Base-by-base conservation (phyloP, 2,113 vertebrate species). In the Pagrus major region DNA sequence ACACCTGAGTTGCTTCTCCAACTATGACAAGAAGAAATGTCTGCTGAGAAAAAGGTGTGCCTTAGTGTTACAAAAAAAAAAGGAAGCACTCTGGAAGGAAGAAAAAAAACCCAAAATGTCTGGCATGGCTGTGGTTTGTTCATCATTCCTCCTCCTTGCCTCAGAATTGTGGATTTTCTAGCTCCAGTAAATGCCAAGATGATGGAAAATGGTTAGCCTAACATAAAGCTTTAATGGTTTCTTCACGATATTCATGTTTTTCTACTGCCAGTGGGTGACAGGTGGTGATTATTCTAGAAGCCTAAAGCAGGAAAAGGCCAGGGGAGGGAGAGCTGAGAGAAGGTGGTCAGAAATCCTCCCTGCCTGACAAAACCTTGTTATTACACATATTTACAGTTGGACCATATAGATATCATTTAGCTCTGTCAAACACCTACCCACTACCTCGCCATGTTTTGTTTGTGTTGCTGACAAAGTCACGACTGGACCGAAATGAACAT, bases 401-500 rank as follows among this genome's bases (percentile, higher is more conserved):
- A 71, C 8, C 5, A 33, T 12, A 5, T 4, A 8, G 9, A 59
- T 25, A 16, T 42, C 21, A 74, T 21, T 21, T 2, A 23, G 14
- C 29, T 14, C 11, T 31, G 39, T 16, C 11, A 42, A 20, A 71
- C 23, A 7, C 15, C 15, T 9, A 15, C 7, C 51, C 4, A 18
- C 12, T 37, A 18, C n/a, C 12, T 3, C 4, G n/a, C 2, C 54
- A 7, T 33, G 12, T 11, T 33, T 11, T 61, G 52, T 1, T n/a
- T 44, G 39, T 41, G 54, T 35, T 39, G 55, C 21, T 60, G 11
- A 4, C 18, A 42, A n/a, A n/a, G 49, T 69, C 80, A 58, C 56
- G 42, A 66, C 56, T 46, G 31, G 1, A n/a, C 2, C 18, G 55
- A 0, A 3, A 2, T 5, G 20, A 15, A 49, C 10, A 29, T 41